A percentile compares a stretch with the other conserved stretches of the same genome.
Evolutionary conservation across 2,888 invertebrate genomes (phyloP).

Genomic region (Netelia inedita): DNA sequence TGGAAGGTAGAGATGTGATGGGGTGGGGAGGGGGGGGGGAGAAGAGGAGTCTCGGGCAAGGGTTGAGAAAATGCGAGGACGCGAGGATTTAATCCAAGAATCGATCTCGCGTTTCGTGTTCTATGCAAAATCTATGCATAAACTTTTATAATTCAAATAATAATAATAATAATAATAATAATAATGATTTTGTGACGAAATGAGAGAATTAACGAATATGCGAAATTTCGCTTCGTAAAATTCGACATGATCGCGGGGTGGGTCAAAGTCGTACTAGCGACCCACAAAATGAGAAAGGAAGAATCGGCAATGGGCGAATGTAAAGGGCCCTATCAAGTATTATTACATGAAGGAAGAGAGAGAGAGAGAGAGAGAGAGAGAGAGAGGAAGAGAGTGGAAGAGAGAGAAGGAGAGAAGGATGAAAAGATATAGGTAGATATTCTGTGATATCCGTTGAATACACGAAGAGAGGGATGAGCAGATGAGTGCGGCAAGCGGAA

Average conservation of each 20-base stretch:
- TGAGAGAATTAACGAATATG: neutral
- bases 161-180: neutral
- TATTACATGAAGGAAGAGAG: constrained; percentile 13
- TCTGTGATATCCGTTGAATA: constrained; percentile 64
- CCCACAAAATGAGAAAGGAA: constrained; percentile 20
- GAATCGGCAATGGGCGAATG: constrained; percentile 1
- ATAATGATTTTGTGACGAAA: neutral
- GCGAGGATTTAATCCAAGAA: constrained; percentile 50
- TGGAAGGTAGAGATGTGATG: too few species aligned
- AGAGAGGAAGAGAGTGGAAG: constrained; percentile 35
- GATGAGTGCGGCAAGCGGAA: constrained; percentile 62
- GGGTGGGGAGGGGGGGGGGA: constrained; percentile 31
- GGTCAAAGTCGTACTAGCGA: neutral
- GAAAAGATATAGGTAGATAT: constrained; percentile 51
- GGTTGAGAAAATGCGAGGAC: constrained; percentile 46
- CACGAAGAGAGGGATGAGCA: constrained; percentile 57
- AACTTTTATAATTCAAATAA: neutral
- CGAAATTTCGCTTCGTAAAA: neutral
- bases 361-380: constrained; percentile 37
- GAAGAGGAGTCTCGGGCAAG: constrained; percentile 54
- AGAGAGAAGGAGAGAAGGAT: constrained; percentile 63
- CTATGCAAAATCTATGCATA: constrained; percentile 16
- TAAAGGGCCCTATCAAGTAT: constrained; percentile 33
- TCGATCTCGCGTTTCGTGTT: constrained; percentile 2
- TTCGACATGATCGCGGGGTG: too few species aligned